Percentiles rank a stretch among this genome's conserved stretches.
phyloP scores from a whole-genome alignment of 1,140 invertebrate species.

The Pseudomyrmex concolor region DNA sequence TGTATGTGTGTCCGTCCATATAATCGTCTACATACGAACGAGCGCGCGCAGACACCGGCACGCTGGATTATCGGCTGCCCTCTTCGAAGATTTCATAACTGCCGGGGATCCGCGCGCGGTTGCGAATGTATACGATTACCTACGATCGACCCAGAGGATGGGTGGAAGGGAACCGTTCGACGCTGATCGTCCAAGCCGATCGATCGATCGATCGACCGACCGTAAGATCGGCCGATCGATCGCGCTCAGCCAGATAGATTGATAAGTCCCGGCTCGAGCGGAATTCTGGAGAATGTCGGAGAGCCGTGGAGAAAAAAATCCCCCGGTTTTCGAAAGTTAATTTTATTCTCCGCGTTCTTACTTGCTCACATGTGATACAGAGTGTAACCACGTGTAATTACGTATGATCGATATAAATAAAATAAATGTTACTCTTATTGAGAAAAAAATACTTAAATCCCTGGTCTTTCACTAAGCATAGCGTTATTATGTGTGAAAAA shows the following conservation, averaged over 20 bases:
- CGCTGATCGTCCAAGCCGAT: constrained; percentile 13
- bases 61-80: constrained; percentile 41
- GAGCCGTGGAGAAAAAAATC: not conserved
- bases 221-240: constrained; percentile 3
- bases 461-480: too few relatives aligned
- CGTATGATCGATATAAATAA: too few relatives aligned
- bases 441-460: too few relatives aligned
- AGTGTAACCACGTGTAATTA: too few relatives aligned
- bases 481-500: too few relatives aligned
- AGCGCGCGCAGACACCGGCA: constrained; percentile 3
- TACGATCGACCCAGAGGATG: not conserved
- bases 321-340: too few relatives aligned
- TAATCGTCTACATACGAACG: not conserved
- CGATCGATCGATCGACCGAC: constrained; percentile 5
- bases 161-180: not conserved
- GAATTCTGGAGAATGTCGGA: not conserved
- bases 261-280: constrained; percentile 10
- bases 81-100: constrained; percentile 56
- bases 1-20: not conserved
- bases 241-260: constrained; percentile 25
- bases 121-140: constrained; percentile 50
- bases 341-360: too few relatives aligned
- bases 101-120: constrained; percentile 29
- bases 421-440: too few relatives aligned
- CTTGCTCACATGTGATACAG: not conserved